Base-by-base conservation (phyloP, 2,888 invertebrate genomes). In the Polylopha cassiicola region DNA sequence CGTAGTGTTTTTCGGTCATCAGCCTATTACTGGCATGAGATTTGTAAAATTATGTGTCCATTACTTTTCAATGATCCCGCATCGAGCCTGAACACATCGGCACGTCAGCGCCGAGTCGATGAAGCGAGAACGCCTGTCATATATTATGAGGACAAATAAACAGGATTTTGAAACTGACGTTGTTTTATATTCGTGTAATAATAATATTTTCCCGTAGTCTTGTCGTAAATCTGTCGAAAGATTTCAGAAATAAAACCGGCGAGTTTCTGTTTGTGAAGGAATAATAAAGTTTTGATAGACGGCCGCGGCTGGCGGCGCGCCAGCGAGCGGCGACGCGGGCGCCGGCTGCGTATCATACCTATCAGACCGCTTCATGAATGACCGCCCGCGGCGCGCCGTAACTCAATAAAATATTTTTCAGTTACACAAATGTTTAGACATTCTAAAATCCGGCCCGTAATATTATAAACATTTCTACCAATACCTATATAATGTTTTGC, bases 191-290 rank as follows among this genome's bases (percentile, higher is more conserved):
- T 34, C 20, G n/a, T n/a, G n/a, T n/a, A 27, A 20, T 34, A 17
- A 23, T 31, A 38, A 38, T 39, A 27, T 39, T 28, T 28, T 15
- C 24, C 28, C 29, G 29, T 29, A 39, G 39, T 14, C 47, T 41
- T 26, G 44, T 46, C 50, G 49, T 44, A 37, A 51, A 54, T 37
- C 46, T 48, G 50, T 49, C 50, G 45, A 52, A 53, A 50, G 46
- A 51, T 49, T 41, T 43, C 44, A 28, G 53, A 56, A 62, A 61
- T 60, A 55, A 53, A 50, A 42, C 39, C 34, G 33, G 34, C 46
- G 44, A 31, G 44, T 44, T 43, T 45, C 15, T 39, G 39, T 39
- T 34, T 24, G 39, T 5, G 28, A 22, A 18, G 20, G 29, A 30
- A 44, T 33, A 38, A 51, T 51, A 48, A 48, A 50, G 43, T 20